phyloP scores from a whole-genome alignment of 1,140 invertebrate species.

The Euglossa dilemma region DNA sequence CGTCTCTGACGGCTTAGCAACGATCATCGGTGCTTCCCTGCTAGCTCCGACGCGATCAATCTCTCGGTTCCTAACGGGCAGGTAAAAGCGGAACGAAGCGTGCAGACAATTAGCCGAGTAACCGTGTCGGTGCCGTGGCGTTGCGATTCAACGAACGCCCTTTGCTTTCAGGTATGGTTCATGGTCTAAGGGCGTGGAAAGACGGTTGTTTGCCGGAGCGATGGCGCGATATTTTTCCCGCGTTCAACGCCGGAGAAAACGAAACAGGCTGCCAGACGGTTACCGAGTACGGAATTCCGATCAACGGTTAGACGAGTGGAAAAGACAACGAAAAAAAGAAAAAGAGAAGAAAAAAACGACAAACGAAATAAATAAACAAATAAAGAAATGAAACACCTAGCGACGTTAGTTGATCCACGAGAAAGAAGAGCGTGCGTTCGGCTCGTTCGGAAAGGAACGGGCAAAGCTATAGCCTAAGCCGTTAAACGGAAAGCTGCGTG shows the following conservation, averaged over 20 bases:
- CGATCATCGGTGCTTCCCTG: no score
- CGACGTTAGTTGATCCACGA: neutral
- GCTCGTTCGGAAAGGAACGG: neutral
- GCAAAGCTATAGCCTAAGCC: neutral
- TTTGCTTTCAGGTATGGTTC: slow-evolving; percentile 72
- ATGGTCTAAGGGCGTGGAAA: slow-evolving; percentile 62
- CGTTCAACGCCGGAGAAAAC: neutral
- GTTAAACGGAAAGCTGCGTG: neutral
- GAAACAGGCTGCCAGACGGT: neutral
- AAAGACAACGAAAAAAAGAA: neutral
- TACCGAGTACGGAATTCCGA: neutral
- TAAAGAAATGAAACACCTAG: neutral
- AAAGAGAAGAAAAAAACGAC: neutral
- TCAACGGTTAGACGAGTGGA: neutral
- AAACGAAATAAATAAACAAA: neutral
- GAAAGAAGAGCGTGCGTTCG: neutral
- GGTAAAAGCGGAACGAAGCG: no score
- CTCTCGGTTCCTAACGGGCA: no score
- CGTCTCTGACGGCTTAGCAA: no score
- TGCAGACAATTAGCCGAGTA: neutral
- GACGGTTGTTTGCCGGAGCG: neutral
- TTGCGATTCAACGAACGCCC: no score
- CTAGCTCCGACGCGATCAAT: no score
- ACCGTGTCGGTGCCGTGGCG: neutral
- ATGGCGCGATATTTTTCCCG: no score